Percentiles rank a stretch among this genome's conserved stretches.
phyloP scores from a whole-genome alignment of 2,797 vertebrate species.

The Melanotaenia parkinsoni region DNA sequence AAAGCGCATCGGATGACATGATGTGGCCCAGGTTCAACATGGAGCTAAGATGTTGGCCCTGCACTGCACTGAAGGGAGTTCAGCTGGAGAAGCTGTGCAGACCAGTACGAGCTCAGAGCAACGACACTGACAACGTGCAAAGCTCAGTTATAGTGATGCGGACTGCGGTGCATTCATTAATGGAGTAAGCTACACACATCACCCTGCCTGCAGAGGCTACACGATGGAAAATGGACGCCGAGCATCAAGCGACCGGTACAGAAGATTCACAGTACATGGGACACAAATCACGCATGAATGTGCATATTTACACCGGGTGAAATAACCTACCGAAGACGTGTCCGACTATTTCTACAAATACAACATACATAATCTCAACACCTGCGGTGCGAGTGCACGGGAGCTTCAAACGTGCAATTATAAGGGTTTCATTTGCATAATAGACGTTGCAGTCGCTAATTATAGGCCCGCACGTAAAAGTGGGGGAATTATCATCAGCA shows the following conservation, averaged over 20 bases:
- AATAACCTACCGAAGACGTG: slow-evolving; percentile 14
- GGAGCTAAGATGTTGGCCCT: slow-evolving; percentile 50
- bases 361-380: slow-evolving; percentile 31
- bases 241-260: slow-evolving; percentile 63
- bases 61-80: slow-evolving; percentile 25
- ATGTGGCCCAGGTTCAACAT: slow-evolving; percentile 62
- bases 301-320: slow-evolving; percentile 14
- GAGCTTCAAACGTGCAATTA: slow-evolving; percentile 45
- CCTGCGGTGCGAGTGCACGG: slow-evolving; percentile 39
- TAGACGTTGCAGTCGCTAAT: slow-evolving; percentile 60
- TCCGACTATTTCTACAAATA: slow-evolving; percentile 19
- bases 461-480: slow-evolving; percentile 59
- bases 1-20: slow-evolving; percentile 36
- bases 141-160: slow-evolving; percentile 69
- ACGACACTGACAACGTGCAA: slow-evolving; percentile 55
- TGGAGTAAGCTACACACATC: slow-evolving; percentile 64
- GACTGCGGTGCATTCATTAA: slow-evolving; percentile 84
- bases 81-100: slow-evolving; percentile 37
- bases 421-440: slow-evolving; percentile 60
- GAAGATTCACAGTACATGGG: slow-evolving; percentile 58
- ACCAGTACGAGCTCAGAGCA: slow-evolving; percentile 39
- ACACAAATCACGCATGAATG: slow-evolving; percentile 43
- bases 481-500: slow-evolving; percentile 35
- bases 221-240: slow-evolving; percentile 82
- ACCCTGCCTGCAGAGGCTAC: slow-evolving; percentile 64